Evolutionary conservation across 2,797 vertebrate genomes (phyloP).

Genomic region (Onychomys torridus): DNA sequence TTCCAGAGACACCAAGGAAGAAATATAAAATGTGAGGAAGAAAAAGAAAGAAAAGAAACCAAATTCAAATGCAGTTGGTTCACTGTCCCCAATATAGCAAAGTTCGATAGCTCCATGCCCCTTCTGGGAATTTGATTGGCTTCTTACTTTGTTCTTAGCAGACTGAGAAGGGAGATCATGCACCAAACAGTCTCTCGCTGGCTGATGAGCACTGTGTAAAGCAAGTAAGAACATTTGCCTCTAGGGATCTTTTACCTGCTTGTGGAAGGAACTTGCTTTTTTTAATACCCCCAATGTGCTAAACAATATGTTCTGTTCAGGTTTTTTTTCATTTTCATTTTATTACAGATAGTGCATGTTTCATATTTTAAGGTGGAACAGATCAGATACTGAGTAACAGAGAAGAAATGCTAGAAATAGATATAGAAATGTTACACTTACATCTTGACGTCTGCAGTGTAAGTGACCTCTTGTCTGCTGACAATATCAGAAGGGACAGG

Average conservation of each 20-base stretch:
- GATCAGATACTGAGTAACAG: neutral
- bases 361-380: constrained; percentile 34
- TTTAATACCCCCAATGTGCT: neutral
- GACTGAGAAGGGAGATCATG: neutral
- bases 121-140: neutral
- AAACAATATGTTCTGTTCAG: neutral
- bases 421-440: neutral
- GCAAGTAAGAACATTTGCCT: neutral
- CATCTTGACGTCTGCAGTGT: neutral
- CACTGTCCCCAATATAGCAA: neutral
- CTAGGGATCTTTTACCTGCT: neutral
- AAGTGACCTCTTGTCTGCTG: neutral
- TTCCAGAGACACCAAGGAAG: neutral
- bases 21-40: neutral
- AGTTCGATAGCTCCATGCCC: neutral
- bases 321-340: neutral
- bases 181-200: neutral
- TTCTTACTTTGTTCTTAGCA: neutral
- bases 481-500: neutral
- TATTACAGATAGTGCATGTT: neutral
- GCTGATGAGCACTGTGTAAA: neutral
- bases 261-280: neutral
- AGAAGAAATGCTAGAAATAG: neutral
- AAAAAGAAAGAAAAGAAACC: neutral
- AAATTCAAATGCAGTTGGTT: neutral